Conservation (phyloP, 2,113 vertebrate species). For the Takifugu bimaculatus region DNA sequence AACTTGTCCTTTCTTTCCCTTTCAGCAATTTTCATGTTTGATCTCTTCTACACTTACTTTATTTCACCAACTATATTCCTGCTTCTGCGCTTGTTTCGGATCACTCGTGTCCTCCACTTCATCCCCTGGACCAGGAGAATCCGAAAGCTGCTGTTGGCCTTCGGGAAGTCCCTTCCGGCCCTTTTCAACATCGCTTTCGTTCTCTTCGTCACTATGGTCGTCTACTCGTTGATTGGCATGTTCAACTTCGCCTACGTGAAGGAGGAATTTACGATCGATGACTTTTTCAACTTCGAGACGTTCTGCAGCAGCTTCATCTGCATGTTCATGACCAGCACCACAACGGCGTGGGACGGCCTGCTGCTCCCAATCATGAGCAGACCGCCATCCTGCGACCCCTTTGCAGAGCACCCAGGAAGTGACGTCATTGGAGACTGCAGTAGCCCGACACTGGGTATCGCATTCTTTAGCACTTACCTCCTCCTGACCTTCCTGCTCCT, state of each 20-base stretch:
- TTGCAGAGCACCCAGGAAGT: slow-evolving; percentile 75
- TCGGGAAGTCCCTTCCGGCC: slow-evolving; percentile 93
- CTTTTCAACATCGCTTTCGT: slow-evolving; percentile 90
- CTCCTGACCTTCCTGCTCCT: slow-evolving; percentile 85
- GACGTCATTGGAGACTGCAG: slow-evolving; percentile 76
- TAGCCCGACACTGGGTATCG: slow-evolving; percentile 75
- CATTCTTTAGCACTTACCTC: slow-evolving; percentile 87
- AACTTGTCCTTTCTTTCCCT: neutral
- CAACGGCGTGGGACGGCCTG: slow-evolving; percentile 81
- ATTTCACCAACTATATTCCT: slow-evolving; percentile 64
- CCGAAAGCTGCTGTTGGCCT: slow-evolving; percentile 81
- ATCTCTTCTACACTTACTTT: slow-evolving; percentile 84
- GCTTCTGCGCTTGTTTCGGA: slow-evolving; percentile 82
- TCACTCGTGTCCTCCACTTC: slow-evolving; percentile 80
- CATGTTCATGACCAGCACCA: slow-evolving; percentile 82
- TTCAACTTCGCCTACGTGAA: slow-evolving; percentile 85
- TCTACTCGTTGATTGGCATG: slow-evolving; percentile 91
- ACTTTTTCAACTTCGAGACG: slow-evolving; percentile 91
- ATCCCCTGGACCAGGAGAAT: slow-evolving; percentile 82
- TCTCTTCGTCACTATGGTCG: slow-evolving; percentile 87
- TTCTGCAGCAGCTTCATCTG: slow-evolving; percentile 90
- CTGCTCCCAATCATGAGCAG: slow-evolving; percentile 80
- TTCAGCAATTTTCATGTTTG: slow-evolving; percentile 78
- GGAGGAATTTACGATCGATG: slow-evolving; percentile 75
- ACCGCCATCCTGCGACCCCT: slow-evolving; percentile 78